Evolutionary conservation across 1,140 invertebrate genomes (phyloP).

Genomic region (Monochamus saltuarius): DNA sequence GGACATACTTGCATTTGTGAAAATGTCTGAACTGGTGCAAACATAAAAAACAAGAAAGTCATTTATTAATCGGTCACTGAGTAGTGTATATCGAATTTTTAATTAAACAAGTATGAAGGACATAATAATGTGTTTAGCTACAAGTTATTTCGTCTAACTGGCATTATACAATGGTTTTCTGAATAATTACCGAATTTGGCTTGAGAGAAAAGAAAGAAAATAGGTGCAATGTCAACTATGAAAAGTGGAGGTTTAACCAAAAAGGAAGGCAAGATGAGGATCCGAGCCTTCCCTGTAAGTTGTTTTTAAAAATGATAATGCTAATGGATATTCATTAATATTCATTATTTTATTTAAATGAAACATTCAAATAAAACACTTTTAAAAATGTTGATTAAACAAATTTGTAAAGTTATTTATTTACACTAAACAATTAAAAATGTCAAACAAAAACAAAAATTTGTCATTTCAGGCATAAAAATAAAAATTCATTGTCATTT

Average conservation of each 20-base stretch:
- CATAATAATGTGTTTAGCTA: neutral
- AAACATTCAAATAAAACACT: neutral
- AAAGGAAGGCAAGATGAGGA: conserved; percentile 95
- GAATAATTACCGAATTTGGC: conserved; percentile 33
- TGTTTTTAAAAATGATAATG: neutral
- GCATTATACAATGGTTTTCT: conserved; percentile 16
- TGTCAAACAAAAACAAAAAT: conserved; percentile 8
- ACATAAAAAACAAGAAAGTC: conserved; percentile 19
- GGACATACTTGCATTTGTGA: conserved; percentile 2
- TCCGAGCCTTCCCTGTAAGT: conserved; percentile 95
- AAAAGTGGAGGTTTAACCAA: conserved; percentile 76
- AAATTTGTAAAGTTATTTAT: neutral
- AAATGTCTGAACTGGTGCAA: conserved; percentile 16
- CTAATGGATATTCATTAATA: neutral
- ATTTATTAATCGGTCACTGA: conserved; percentile 6
- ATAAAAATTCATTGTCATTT: conserved; percentile 23
- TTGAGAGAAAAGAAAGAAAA: conserved; percentile 28
- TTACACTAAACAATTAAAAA: conserved; percentile 3
- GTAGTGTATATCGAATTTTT: conserved; percentile 1
- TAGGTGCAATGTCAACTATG: conserved; percentile 55
- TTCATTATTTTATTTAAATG: neutral
- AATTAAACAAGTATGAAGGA: conserved; percentile 8
- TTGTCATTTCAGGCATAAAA: conserved; percentile 15
- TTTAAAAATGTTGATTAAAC: neutral
- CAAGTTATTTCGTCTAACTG: conserved; percentile 4